phyloP scores from a whole-genome alignment of 1,140 invertebrate species.

The Cotesia vestalis region DNA sequence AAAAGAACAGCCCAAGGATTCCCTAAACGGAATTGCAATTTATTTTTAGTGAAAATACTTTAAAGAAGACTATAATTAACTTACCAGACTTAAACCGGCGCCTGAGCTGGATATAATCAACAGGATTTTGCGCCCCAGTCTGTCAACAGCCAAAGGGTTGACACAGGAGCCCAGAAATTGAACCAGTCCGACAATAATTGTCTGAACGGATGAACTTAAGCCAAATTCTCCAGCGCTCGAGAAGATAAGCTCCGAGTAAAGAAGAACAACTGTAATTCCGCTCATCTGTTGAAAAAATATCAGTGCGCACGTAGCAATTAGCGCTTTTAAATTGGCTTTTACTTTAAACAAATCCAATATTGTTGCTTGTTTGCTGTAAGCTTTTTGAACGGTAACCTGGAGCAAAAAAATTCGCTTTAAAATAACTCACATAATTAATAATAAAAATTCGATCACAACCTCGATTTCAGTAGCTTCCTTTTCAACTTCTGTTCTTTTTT shows the following conservation, averaged over 20 bases:
- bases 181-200: slow-evolving; percentile 82
- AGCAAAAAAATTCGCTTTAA: slow-evolving; percentile 9
- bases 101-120: slow-evolving; percentile 76
- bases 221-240: slow-evolving; percentile 68
- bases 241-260: slow-evolving; percentile 82
- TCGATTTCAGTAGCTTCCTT: slow-evolving; percentile 45
- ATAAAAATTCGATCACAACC: slow-evolving; percentile 29
- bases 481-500: slow-evolving; percentile 65
- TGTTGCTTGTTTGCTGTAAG: slow-evolving; percentile 65
- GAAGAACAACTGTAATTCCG: slow-evolving; percentile 85
- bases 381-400: slow-evolving; percentile 66
- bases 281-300: slow-evolving; percentile 80
- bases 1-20: slow-evolving; percentile 72
- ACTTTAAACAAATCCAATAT: slow-evolving; percentile 70
- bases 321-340: slow-evolving; percentile 69
- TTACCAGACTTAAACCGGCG: slow-evolving; percentile 66
- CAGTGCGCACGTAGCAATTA: slow-evolving; percentile 76
- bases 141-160: slow-evolving; percentile 79
- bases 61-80: slow-evolving; percentile 4
- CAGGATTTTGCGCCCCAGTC: slow-evolving; percentile 76
- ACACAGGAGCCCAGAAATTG: slow-evolving; percentile 74
- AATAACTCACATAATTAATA: neutral
- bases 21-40: slow-evolving; percentile 55
- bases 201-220: slow-evolving; percentile 69
- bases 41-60: neutral